These are phyloP conservation scores for Tetraodon nigroviridis DNA, from an alignment of 2,113 vertebrate genomes.

Conservation along the genomic window DNA sequence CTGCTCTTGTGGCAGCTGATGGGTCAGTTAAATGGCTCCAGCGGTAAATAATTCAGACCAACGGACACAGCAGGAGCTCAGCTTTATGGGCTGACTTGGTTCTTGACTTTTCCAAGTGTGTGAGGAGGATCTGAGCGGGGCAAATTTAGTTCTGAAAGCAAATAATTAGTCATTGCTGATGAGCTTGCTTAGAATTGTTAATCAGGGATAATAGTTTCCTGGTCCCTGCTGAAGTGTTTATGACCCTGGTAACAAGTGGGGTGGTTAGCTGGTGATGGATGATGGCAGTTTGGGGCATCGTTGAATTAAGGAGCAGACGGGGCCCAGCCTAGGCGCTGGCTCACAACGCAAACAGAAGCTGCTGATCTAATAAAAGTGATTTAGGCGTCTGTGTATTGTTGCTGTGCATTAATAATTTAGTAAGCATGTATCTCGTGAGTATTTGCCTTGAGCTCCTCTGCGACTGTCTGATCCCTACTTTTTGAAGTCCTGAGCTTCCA, in stretches of 20 bases:
- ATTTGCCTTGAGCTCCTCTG: constrained; percentile 16
- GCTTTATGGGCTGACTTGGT: no score
- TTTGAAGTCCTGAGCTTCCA: constrained; percentile 25
- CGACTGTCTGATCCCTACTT: constrained; percentile 11
- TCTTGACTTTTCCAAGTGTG: neutral
- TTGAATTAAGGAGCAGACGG: constrained; percentile 18
- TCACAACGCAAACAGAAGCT: neutral
- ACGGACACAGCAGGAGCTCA: no score
- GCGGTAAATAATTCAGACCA: no score
- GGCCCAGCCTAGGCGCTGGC: constrained; percentile 1
- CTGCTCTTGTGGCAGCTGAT: no score
- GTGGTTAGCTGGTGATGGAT: neutral
- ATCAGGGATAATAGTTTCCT: neutral
- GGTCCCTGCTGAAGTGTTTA: constrained; percentile 1
- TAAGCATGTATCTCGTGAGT: constrained; percentile 5
- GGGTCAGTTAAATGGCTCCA: no score
- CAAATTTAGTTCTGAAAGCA: no score
- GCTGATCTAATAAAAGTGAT: constrained; percentile 9
- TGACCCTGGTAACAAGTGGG: neutral
- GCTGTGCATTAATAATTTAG: constrained; percentile 22
- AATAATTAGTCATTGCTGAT: no score
- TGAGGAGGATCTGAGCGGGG: no score
- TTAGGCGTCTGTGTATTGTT: neutral
- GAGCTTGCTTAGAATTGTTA: no score
- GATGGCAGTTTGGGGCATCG: neutral